These are phyloP conservation scores for Megaceryle torquata DNA, from an alignment of 2,113 vertebrate species.

Conservation along the genomic window DNA sequence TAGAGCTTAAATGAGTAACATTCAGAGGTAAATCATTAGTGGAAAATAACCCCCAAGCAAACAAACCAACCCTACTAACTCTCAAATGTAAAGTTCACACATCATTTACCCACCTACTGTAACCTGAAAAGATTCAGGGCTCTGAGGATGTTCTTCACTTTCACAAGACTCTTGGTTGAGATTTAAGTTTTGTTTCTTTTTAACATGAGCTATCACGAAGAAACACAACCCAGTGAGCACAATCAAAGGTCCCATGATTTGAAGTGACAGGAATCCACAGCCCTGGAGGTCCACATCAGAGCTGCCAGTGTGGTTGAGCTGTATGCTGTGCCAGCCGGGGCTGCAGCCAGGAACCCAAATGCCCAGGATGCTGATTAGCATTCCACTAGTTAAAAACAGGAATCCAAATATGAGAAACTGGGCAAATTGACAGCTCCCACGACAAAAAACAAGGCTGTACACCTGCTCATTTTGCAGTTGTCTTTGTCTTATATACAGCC, in stretches of 20 bases:
- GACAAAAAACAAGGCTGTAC: constrained; percentile 71
- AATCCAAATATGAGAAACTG: constrained; percentile 81
- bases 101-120: constrained; percentile 74
- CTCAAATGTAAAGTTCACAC: not conserved
- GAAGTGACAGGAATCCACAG: constrained; percentile 78
- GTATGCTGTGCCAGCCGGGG: constrained; percentile 19
- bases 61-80: accelerated
- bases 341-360: constrained; percentile 80
- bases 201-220: constrained; percentile 79
- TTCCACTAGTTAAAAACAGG: constrained; percentile 77
- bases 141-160: constrained; percentile 61
- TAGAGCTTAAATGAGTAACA: not conserved
- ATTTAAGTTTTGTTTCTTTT: constrained; percentile 72
- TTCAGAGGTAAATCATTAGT: not conserved
- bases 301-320: constrained; percentile 59
- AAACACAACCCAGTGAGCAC: constrained; percentile 80
- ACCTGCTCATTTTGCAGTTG: constrained; percentile 44
- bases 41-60: not conserved
- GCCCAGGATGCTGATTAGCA: constrained; percentile 79
- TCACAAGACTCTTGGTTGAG: constrained; percentile 55
- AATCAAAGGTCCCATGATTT: constrained; percentile 81
- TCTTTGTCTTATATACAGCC: constrained; percentile 59
- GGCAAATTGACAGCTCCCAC: constrained; percentile 76
- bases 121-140: constrained; percentile 69
- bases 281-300: constrained; percentile 35